Conservation (phyloP, 2,113 vertebrate species). For the Telmatochromis bifrenatus region DNA sequence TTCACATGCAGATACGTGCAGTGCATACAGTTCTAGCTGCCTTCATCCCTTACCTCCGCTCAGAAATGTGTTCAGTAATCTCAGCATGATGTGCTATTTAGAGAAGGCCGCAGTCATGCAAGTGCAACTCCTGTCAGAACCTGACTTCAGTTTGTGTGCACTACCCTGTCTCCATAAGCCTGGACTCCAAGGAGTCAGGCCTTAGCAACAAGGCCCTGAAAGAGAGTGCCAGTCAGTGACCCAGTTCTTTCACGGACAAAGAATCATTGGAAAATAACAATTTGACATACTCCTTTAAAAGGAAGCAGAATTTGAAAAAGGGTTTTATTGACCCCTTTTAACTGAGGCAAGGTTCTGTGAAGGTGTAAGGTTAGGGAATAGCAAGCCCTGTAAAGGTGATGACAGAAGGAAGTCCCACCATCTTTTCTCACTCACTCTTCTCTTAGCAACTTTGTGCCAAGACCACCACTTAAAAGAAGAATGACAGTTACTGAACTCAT, state of each 20-base stretch:
- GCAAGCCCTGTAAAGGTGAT: neutral
- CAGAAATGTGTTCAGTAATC: conserved; percentile 41
- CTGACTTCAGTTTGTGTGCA: conserved; percentile 36
- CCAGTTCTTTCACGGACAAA: conserved; percentile 56
- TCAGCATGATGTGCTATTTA: conserved; percentile 39
- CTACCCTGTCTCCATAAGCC: conserved; percentile 30
- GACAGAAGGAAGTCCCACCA: neutral
- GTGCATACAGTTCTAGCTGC: neutral
- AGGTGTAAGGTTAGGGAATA: conserved; percentile 25
- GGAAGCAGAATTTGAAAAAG: conserved; percentile 16
- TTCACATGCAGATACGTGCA: neutral
- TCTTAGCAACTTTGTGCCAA: neutral
- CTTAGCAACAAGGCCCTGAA: conserved; percentile 32
- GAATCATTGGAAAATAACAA: conserved; percentile 43
- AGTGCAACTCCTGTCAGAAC: conserved; percentile 31
- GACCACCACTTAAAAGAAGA: conserved; percentile 8
- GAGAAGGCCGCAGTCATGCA: conserved; percentile 22
- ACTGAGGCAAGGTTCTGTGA: conserved; percentile 6
- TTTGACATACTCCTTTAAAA: conserved; percentile 36
- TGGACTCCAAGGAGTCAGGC: conserved; percentile 22
- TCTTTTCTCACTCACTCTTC: neutral
- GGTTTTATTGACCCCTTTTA: conserved; percentile 37
- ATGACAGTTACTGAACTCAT: conserved; percentile 18
- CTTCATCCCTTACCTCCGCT: conserved; percentile 1
- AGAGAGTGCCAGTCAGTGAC: conserved; percentile 46